Evolutionary conservation across 2,113 vertebrate species (phyloP).

Genomic region (Hipposideros armiger): DNA sequence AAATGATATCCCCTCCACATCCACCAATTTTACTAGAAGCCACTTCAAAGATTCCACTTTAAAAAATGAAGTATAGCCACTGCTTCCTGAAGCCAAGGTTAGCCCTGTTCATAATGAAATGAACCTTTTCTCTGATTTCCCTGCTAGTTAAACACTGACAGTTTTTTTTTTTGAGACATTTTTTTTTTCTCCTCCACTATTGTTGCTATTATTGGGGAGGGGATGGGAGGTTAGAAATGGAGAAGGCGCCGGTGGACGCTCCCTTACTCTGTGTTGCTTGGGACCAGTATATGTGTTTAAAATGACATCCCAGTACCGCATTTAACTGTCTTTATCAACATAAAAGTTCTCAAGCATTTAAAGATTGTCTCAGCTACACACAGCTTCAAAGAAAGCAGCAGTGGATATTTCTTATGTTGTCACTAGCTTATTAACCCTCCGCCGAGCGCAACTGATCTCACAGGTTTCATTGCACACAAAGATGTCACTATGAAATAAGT

Average conservation of each 20-base stretch:
- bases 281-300: not conserved
- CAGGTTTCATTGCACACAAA: too few relatives aligned
- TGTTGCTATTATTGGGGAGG: not conserved
- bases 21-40: conserved; percentile 78
- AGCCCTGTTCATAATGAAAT: conserved; percentile 66
- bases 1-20: conserved; percentile 73
- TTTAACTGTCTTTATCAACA: not conserved
- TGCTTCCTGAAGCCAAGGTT: conserved; percentile 77
- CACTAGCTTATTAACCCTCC: not conserved
- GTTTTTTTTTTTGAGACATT: not conserved
- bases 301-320: not conserved
- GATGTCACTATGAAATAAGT: too few relatives aligned
- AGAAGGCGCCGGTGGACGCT: too few relatives aligned
- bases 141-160: conserved; percentile 51
- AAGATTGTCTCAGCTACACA: not conserved
- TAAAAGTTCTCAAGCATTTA: not conserved
- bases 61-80: conserved; percentile 74
- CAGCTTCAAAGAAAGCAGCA: not conserved
- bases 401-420: not conserved
- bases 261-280: not conserved
- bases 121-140: conserved; percentile 66
- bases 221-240: not conserved
- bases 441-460: too few relatives aligned
- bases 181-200: too few relatives aligned
- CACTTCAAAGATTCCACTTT: conserved; percentile 81